Percentiles rank a stretch among this genome's conserved stretches.
These are phyloP conservation scores for Gryllus bimaculatus DNA, from an alignment of 1,140 invertebrate genomes.

Conservation along the genomic window DNA sequence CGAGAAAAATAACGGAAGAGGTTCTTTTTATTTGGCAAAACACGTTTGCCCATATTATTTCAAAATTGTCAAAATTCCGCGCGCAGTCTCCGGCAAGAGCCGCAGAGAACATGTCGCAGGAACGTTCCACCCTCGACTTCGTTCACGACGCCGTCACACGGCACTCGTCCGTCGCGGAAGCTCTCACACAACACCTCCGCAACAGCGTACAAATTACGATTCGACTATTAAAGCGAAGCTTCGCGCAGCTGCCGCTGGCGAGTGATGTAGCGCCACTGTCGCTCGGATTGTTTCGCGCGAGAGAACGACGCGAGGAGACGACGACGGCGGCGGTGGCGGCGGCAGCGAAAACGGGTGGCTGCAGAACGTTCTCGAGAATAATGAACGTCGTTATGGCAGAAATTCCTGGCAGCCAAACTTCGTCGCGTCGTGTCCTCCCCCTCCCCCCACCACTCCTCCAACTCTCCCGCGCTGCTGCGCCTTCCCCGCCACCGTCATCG, in stretches of 20 bases:
- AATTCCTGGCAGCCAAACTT: background rate
- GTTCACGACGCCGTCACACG: too few relatives aligned
- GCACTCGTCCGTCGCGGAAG: too few relatives aligned
- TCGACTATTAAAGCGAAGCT: background rate
- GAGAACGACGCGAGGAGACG: background rate
- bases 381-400: constrained; percentile 1
- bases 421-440: background rate
- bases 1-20: too few relatives aligned
- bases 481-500: too few relatives aligned
- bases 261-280: background rate
- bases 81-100: too few relatives aligned
- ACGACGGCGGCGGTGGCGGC: background rate
- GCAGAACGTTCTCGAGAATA: background rate
- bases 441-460: background rate
- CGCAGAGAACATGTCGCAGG: too few relatives aligned
- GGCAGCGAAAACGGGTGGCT: background rate
- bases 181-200: too few relatives aligned
- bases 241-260: background rate
- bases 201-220: background rate
- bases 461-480: background rate
- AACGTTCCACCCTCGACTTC: too few relatives aligned
- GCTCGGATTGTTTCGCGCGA: background rate
- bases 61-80: too few relatives aligned
- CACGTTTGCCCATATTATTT: too few relatives aligned
- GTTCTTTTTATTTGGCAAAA: too few relatives aligned